Conservation (phyloP, 2,113 vertebrate genomes). For the Crocuta crocuta region DNA sequence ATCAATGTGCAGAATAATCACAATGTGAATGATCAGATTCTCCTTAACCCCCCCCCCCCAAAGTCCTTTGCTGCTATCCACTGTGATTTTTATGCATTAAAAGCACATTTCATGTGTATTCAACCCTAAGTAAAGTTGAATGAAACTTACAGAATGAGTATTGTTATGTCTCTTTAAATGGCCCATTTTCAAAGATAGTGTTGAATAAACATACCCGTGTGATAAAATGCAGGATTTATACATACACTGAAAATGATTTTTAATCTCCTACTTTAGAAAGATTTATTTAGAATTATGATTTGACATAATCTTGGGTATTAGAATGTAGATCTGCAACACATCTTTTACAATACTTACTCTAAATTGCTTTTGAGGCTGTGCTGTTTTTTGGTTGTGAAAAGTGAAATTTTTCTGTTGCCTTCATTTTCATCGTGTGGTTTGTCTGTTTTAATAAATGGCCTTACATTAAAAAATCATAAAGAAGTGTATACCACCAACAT, state of each 20-base stretch:
- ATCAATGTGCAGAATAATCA: constrained; percentile 88
- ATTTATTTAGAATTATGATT: constrained; percentile 56
- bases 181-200: constrained; percentile 61
- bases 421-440: constrained; percentile 73
- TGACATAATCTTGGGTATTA: constrained; percentile 71
- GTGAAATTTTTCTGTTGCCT: constrained; percentile 72
- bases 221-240: constrained; percentile 73
- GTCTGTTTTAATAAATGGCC: constrained; percentile 85
- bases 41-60: constrained; percentile 80
- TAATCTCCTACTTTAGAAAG: constrained; percentile 56
- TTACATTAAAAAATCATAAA: constrained; percentile 84
- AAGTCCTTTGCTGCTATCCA: constrained; percentile 92
- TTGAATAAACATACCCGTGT: constrained; percentile 65
- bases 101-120: constrained; percentile 92
- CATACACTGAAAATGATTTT: constrained; percentile 69
- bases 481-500: constrained; percentile 72
- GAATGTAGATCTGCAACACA: constrained; percentile 72
- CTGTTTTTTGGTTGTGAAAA: constrained; percentile 70
- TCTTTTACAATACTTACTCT: constrained; percentile 72
- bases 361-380: constrained; percentile 79
- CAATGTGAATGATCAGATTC: constrained; percentile 90
- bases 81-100: constrained; percentile 93
- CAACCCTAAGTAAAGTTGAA: constrained; percentile 85
- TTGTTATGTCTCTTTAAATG: constrained; percentile 77
- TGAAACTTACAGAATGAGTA: constrained; percentile 84